phyloP scores from a whole-genome alignment of 2,888 invertebrate species.

The Labia minor region DNA sequence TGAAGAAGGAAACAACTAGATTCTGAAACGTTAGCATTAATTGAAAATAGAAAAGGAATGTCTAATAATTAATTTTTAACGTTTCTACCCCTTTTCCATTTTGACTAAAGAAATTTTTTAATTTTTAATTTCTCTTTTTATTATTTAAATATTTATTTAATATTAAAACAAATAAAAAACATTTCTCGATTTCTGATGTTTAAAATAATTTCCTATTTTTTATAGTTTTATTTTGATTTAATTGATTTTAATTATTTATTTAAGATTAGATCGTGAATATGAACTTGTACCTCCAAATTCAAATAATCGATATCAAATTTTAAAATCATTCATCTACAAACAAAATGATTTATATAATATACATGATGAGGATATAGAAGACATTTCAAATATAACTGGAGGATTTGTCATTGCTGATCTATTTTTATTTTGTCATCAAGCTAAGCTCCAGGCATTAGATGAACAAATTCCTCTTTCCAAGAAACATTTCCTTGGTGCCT shows the following conservation, averaged over 20 bases:
- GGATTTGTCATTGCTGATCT: conserved; percentile 88
- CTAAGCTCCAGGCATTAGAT: conserved; percentile 46
- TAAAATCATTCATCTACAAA: neutral
- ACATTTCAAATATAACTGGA: conserved; percentile 61
- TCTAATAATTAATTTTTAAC: too few relatives aligned
- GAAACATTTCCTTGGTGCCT: conserved; percentile 50
- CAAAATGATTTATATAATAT: neutral
- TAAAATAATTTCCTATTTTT: neutral
- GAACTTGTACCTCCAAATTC: neutral
- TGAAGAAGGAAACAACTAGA: too few relatives aligned
- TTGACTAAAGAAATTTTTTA: too few relatives aligned
- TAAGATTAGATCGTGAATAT: neutral
- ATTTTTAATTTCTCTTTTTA: too few relatives aligned
- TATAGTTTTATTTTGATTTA: too few relatives aligned
- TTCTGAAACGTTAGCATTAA: too few relatives aligned
- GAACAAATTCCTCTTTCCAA: conserved; percentile 29
- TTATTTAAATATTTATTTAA: too few relatives aligned
- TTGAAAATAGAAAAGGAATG: too few relatives aligned
- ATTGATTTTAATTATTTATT: neutral
- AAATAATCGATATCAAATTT: neutral
- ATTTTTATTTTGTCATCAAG: conserved; percentile 61
- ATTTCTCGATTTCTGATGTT: too few relatives aligned
- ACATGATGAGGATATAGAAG: conserved; percentile 26
- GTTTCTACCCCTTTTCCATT: too few relatives aligned
- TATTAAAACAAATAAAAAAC: too few relatives aligned